These are phyloP conservation scores for Apodemus sylvaticus DNA, from an alignment of 2,113 vertebrate genomes.

Conservation along the genomic window DNA sequence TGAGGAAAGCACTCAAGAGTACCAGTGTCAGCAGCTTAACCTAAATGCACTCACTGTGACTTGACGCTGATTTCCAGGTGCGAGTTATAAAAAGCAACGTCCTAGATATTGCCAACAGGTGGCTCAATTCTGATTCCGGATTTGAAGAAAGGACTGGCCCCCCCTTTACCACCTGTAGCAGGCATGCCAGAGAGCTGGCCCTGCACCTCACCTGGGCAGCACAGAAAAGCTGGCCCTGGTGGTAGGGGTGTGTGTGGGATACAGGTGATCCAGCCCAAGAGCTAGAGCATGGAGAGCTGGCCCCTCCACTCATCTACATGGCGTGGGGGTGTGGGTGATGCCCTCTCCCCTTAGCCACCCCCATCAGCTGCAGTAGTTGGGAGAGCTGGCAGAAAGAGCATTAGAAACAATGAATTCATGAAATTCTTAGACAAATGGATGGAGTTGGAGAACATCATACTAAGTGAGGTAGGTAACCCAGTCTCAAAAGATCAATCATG, in stretches of 20 bases:
- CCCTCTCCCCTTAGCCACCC: neutral
- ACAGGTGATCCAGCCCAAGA: neutral
- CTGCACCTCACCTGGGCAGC: neutral
- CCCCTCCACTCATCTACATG: neutral
- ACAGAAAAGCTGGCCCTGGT: neutral
- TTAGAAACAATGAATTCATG: no score
- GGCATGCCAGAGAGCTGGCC: neutral
- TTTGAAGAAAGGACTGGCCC: neutral
- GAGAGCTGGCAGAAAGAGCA: neutral
- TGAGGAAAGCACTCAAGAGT: neutral
- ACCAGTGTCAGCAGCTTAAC: neutral
- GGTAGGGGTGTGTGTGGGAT: neutral
- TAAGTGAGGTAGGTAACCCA: no score
- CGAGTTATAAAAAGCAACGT: neutral
- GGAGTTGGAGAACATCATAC: no score
- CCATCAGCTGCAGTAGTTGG: neutral
- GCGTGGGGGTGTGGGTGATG: neutral
- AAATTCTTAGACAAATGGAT: no score
- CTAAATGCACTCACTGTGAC: neutral
- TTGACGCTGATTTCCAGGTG: neutral
- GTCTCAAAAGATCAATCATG: no score
- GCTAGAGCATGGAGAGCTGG: neutral
- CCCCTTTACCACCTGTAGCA: neutral
- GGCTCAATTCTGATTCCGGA: neutral
- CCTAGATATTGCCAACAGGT: neutral